phyloP scores from a whole-genome alignment of 2,888 invertebrate genomes.

The Helleia helle region DNA sequence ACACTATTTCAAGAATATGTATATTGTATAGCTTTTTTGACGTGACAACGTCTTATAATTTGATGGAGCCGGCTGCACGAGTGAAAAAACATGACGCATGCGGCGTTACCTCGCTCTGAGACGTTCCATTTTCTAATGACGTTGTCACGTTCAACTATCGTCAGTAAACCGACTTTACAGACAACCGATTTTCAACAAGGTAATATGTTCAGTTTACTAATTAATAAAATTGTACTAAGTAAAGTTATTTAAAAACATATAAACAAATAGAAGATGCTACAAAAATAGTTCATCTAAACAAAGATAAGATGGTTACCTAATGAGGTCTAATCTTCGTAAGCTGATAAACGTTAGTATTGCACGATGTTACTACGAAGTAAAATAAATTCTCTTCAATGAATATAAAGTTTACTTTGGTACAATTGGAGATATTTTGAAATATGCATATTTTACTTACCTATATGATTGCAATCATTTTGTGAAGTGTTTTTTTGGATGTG shows the following conservation, averaged over 20 bases:
- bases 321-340: constrained; percentile 29
- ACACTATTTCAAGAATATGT: too few species aligned
- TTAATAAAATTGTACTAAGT: too few species aligned
- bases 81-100: too few species aligned
- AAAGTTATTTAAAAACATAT: constrained; percentile 15
- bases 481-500: not conserved
- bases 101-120: too few species aligned
- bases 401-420: not conserved
- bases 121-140: too few species aligned
- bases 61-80: too few species aligned
- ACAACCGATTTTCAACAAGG: too few species aligned
- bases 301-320: constrained; percentile 27
- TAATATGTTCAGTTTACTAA: too few species aligned
- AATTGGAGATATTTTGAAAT: not conserved
- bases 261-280: constrained; percentile 19
- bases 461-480: not conserved
- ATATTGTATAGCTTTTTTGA: too few species aligned
- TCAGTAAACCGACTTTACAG: too few species aligned
- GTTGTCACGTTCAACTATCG: too few species aligned
- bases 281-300: constrained; percentile 19
- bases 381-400: not conserved
- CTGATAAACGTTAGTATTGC: constrained; percentile 21
- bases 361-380: not conserved
- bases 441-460: constrained; percentile 3
- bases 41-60: too few species aligned